Evolutionary conservation across 2,797 vertebrate species (phyloP).

Genomic region (Pantherophis vulpinus): DNA sequence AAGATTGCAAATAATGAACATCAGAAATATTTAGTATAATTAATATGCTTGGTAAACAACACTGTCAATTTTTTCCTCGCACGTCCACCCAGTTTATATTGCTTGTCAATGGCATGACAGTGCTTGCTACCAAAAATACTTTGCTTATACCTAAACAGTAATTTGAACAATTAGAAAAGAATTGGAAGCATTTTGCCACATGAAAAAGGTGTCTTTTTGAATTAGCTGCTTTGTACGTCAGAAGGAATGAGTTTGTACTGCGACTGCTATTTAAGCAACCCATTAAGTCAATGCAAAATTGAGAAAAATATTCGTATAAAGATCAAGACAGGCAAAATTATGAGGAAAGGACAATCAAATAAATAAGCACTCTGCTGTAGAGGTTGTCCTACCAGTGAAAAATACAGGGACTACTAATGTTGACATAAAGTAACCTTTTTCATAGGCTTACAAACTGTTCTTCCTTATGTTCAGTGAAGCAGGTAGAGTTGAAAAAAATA

Average conservation of each 20-base stretch:
- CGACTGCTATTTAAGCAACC: not conserved
- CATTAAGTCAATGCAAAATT: not conserved
- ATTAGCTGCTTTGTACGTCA: not conserved
- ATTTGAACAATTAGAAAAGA: constrained; percentile 8
- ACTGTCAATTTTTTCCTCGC: not conserved
- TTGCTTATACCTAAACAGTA: constrained; percentile 1
- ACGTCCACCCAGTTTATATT: not conserved
- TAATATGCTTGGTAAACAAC: not conserved
- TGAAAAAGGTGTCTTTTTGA: not conserved
- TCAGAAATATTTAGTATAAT: not conserved
- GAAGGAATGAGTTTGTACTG: not conserved
- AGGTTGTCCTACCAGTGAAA: not conserved
- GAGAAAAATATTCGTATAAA: not conserved
- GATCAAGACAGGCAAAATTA: not conserved
- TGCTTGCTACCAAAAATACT: not conserved
- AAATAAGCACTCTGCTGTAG: not conserved
- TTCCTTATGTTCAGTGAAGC: not conserved
- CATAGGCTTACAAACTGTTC: not conserved
- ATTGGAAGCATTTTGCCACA: not conserved
- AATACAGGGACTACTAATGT: not conserved
- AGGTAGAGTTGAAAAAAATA: not conserved
- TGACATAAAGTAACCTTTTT: not conserved
- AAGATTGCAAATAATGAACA: not conserved
- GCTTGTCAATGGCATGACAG: not conserved
- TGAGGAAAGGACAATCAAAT: not conserved